A percentile compares a stretch with the other conserved stretches of the same genome.
Conservation (phyloP, 2,797 vertebrate genomes). For the Mionectes olivaceus region DNA sequence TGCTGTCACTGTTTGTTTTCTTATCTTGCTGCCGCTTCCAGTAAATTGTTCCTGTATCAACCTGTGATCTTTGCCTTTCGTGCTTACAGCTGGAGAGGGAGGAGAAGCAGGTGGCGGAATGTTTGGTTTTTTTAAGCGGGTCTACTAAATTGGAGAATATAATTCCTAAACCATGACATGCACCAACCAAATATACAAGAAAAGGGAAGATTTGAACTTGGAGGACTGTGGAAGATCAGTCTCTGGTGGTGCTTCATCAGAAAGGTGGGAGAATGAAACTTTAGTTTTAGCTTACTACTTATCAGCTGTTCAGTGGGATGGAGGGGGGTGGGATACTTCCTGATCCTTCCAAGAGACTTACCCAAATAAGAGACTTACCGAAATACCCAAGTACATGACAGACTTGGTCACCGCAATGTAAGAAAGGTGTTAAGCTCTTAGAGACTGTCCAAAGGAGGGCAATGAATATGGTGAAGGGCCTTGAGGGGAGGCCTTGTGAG, state of each 20-base stretch:
- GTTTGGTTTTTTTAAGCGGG: background rate
- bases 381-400: background rate
- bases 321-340: background rate
- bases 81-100: background rate
- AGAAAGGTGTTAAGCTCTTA: background rate
- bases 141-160: background rate
- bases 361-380: too few species aligned
- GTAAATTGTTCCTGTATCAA: background rate
- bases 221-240: background rate
- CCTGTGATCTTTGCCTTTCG: background rate
- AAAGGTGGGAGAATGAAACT: background rate
- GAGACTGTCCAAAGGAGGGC: background rate
- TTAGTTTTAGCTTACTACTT: background rate
- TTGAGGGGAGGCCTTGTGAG: background rate
- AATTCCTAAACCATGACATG: background rate
- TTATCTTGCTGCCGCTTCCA: background rate
- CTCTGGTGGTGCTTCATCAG: background rate
- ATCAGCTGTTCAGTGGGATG: background rate
- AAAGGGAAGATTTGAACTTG: background rate
- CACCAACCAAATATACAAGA: background rate
- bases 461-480: background rate
- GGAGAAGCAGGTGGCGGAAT: background rate
- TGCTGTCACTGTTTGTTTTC: background rate
- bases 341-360: background rate
- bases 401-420: background rate